Base-by-base conservation (phyloP, 2,888 invertebrate genomes). In the Athetis lepigone region DNA sequence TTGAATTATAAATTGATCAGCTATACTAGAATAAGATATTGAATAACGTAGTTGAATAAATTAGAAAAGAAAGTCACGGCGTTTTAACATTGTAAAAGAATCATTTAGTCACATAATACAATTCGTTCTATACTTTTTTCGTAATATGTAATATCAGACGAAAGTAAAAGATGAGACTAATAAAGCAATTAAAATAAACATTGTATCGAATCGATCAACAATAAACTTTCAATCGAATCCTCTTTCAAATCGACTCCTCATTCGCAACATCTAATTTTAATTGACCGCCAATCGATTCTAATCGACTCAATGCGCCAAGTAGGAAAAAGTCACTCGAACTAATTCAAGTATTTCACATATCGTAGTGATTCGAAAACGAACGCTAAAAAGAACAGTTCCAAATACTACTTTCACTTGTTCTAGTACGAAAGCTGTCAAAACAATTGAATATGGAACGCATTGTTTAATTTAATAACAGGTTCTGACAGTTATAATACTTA, bases 271-370 rank as follows among this genome's bases (percentile, higher is more conserved):
- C 23, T 16, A 75, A 61, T 50, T 68, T 58, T 65, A 79, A 66
- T 60, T 63, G 77, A 50, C 52, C 49, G 37, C 27, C 55, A 78
- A 58, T 70, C 40, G 42, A 65, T 45, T 69, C 47, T 68, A 70
- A 73, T 50, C 45, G 46, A 36, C 51, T 62, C 58, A 70, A 58
- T 52, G 21, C 39, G 43, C 33, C 55, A 65, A 77, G 49, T 61
- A 57, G 77, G 67, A 79, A 79, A 76, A 80, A 73, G 80, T 50
- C 56, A 70, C 77, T 74, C 19, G 60, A 68, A 62, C 57, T 46
- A 57, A 80, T 73, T 73, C 60, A 57, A 60, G 59, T 76, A 65
- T 66, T 77, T 58, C 47, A 67, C 70, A 78, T 74, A 54, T 68
- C 27, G 49, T 61, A 70, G 76, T 62, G 65, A 45, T 58, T 65